Percentiles rank a stretch among this genome's conserved stretches.
Evolutionary conservation across 2,888 invertebrate species (phyloP).

Genomic region (Nineta flava): DNA sequence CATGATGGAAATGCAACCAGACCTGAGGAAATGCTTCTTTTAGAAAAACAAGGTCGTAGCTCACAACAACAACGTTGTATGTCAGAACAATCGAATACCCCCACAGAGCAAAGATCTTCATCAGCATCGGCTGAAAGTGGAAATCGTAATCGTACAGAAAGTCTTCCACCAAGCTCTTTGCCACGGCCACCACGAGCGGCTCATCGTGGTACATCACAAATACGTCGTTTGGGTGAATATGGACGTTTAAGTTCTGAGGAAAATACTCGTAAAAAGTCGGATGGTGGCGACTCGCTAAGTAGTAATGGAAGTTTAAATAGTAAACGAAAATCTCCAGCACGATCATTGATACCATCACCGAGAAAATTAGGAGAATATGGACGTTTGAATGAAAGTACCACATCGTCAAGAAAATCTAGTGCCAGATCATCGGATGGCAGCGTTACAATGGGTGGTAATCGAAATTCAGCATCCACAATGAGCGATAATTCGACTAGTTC

Average conservation of each 20-base stretch:
- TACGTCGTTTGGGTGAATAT: constrained; percentile 42
- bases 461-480: constrained; percentile 36
- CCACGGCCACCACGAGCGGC: constrained; percentile 44
- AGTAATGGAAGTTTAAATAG: constrained; percentile 24
- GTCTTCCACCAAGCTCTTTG: constrained; percentile 54
- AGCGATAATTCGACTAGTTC: constrained; percentile 38
- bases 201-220: constrained; percentile 31
- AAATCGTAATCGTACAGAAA: constrained; percentile 29
- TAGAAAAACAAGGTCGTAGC: constrained; percentile 62
- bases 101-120: constrained; percentile 4
- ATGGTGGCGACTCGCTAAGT: constrained; percentile 25
- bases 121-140: constrained; percentile 12
- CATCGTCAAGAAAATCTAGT: constrained; percentile 12
- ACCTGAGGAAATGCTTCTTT: constrained; percentile 52
- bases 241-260: constrained; percentile 39
- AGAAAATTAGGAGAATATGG: constrained; percentile 41
- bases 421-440: constrained; percentile 25
- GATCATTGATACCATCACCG: constrained; percentile 35
- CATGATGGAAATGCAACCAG: constrained; percentile 29
- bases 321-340: constrained; percentile 29
- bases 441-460: constrained; percentile 29
- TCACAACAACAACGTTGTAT: constrained; percentile 46
- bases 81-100: constrained; percentile 4
- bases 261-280: constrained; percentile 23
- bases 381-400: constrained; percentile 33